Base-by-base conservation (phyloP, 2,797 vertebrate species). In the Anolis apletophallus region DNA sequence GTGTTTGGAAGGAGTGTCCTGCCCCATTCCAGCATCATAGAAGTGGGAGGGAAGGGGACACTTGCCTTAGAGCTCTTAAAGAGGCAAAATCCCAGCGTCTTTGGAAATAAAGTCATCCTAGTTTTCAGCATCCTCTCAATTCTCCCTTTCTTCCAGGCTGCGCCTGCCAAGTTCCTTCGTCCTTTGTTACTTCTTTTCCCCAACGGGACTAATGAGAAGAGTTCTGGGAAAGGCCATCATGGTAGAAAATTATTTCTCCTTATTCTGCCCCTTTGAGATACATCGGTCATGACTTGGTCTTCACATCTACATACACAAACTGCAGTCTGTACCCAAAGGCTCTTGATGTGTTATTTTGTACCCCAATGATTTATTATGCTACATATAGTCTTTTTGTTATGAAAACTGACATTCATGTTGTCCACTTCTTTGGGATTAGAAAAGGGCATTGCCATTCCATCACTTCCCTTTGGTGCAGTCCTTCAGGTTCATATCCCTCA, bases 331-430 rank as follows among this genome's bases (percentile, higher is more conserved):
- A 0, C 90, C 81, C 85, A 61, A 55, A 74, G 79, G 26, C 34
- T 61, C 90, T 52, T 40, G 79, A 88, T 89, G 29, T 72, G 90
- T 89, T 90, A 23, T 54, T 77, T 52, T 59, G 54, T 50, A 5
- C 50, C 64, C n/a, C 17, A 32, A 26, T 12, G 13, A 79, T 93
- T 91, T 92, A 88, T 88, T 85, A 85, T 85, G 89, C 91, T 89
- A 92, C 94, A 94, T 94, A 94, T 94, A 94, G 90, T 87, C 46
- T 80, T 91, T 90, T 89, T 89, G 64, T 86, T 92, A 92, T 87
- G 90, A 89, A 94, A 90, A 92, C 86, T 88, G 90, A 89, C 32
- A 40, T 46, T 40, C 75, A 67, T 40, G 12, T 32, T 26, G 79
- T 46, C 82, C 61, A 16, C 55, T 64, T 55, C 46, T 52, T 80